Conservation (phyloP, 2,113 vertebrate species). For the Harpagus bidentatus region DNA sequence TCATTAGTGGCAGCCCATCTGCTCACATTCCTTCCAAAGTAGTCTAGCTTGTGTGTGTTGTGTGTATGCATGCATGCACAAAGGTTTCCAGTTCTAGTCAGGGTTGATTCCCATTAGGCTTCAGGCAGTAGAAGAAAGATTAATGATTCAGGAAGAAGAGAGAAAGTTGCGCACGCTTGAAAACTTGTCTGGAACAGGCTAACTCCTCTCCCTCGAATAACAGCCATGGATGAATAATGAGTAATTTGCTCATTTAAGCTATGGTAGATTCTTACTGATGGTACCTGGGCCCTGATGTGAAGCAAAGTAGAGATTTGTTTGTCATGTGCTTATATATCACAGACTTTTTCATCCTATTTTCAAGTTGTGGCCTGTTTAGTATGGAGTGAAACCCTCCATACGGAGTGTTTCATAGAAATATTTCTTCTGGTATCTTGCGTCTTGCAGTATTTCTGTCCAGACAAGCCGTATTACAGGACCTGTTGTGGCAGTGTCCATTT, state of each 20-base stretch:
- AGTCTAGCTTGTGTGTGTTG: not conserved
- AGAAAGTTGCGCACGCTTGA: not conserved
- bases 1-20: conserved; percentile 30
- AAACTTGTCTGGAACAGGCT: not conserved
- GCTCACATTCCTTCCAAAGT: not conserved
- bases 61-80: not conserved
- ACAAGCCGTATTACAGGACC: not conserved
- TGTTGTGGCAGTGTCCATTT: not conserved
- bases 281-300: not conserved
- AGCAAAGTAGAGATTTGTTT: not conserved
- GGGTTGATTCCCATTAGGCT: not conserved
- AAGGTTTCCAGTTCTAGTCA: not conserved
- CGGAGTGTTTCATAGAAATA: not conserved
- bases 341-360: not conserved
- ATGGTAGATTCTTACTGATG: not conserved
- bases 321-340: not conserved
- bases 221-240: not conserved
- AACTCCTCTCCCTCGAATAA: not conserved
- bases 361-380: not conserved
- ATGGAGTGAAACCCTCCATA: not conserved
- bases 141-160: not conserved
- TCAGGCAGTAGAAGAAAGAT: not conserved
- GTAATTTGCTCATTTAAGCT: not conserved
- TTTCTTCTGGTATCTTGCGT: not conserved
- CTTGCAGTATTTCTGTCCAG: not conserved